These are phyloP conservation scores for Petrolisthes manimaculis DNA, from an alignment of 2,888 invertebrate genomes.

Conservation along the genomic window DNA sequence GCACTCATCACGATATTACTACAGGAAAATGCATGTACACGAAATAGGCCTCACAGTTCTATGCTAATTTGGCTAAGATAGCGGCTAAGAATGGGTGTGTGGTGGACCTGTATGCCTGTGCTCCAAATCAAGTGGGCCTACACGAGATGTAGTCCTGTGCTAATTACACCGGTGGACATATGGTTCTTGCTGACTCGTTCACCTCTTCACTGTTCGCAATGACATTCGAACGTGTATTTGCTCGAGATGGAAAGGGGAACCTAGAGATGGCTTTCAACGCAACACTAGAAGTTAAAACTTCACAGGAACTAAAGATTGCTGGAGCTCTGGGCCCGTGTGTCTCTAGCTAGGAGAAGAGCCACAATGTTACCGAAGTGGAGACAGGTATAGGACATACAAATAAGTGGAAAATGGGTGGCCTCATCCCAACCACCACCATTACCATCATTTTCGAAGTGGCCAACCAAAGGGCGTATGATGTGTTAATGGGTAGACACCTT, in stretches of 20 bases:
- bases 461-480: constrained; percentile 88
- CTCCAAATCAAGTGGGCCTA: constrained; percentile 97
- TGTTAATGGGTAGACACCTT: constrained; percentile 95
- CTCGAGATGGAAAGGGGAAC: constrained; percentile 88
- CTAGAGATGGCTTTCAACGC: constrained; percentile 99
- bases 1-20: constrained; percentile 98
- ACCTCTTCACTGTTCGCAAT: constrained; percentile 99
- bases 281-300: constrained; percentile 95
- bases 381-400: constrained; percentile 97
- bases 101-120: constrained; percentile 97
- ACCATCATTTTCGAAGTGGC: constrained; percentile 96
- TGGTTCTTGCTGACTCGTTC: constrained; percentile 99
- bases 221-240: constrained; percentile 97
- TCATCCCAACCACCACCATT: constrained; percentile 93
- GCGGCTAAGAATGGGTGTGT: constrained; percentile 96
- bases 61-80: constrained; percentile 89
- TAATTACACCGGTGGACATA: constrained; percentile 97
- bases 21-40: constrained; percentile 96
- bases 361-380: constrained; percentile 95
- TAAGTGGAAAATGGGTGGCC: constrained; percentile 97
- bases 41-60: constrained; percentile 98
- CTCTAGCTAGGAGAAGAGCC: constrained; percentile 90
- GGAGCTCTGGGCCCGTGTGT: constrained; percentile 99
- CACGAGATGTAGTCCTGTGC: constrained; percentile 98
- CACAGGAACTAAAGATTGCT: constrained; percentile 90